phyloP scores from a whole-genome alignment of 2,113 vertebrate genomes.

The Tenebrosternarchus preto region DNA sequence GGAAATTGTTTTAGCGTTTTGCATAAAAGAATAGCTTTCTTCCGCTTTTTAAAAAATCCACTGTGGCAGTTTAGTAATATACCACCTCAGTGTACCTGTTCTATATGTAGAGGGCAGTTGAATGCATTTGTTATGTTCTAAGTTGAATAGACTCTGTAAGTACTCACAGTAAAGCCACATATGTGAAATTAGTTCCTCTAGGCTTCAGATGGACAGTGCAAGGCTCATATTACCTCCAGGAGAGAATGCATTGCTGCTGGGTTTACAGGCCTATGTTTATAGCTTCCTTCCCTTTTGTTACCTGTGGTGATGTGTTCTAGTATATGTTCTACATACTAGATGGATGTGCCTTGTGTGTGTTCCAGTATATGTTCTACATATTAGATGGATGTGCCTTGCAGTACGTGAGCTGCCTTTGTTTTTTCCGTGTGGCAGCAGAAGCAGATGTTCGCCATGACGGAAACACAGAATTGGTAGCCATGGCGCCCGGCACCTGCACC shows the following conservation, averaged over 20 bases:
- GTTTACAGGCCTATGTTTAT: neutral
- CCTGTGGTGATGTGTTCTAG: neutral
- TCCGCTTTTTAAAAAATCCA: too few relatives aligned
- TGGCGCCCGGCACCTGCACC: neutral
- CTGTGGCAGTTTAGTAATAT: neutral
- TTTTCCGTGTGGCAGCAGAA: neutral
- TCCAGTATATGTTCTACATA: neutral
- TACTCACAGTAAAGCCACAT: neutral
- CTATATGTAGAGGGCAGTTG: neutral
- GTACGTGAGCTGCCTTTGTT: neutral
- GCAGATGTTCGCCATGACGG: slow-evolving; percentile 4
- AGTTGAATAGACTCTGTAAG: neutral
- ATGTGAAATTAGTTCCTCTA: neutral
- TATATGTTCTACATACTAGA: neutral
- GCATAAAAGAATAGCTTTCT: neutral
- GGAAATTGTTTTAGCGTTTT: neutral
- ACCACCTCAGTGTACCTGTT: neutral
- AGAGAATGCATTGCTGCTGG: neutral
- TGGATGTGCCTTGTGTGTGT: neutral
- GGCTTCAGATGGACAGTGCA: neutral
- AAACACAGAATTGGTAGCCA: neutral
- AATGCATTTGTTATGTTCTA: neutral
- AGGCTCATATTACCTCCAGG: neutral
- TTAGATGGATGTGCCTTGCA: neutral
- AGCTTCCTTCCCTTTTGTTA: neutral